phyloP scores from a whole-genome alignment of 2,113 vertebrate genomes.

The Cettia cetti region DNA sequence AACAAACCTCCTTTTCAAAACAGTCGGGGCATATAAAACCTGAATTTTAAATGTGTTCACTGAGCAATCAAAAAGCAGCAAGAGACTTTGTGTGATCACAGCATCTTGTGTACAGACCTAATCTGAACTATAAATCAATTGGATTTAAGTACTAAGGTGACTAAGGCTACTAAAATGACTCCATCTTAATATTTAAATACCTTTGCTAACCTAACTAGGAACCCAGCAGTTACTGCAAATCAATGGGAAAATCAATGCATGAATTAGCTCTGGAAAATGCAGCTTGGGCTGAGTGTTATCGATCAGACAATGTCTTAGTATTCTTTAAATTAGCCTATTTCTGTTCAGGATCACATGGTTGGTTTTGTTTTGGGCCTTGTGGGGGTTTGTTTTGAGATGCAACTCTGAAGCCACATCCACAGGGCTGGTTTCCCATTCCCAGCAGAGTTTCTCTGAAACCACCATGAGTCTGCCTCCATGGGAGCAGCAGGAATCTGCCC shows the following conservation, averaged over 20 bases:
- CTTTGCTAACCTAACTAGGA: slow-evolving; percentile 30
- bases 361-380: background rate
- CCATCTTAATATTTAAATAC: slow-evolving; percentile 35
- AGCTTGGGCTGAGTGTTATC: background rate
- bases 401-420: background rate
- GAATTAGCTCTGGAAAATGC: slow-evolving; percentile 27
- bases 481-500: background rate
- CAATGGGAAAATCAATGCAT: slow-evolving; percentile 35
- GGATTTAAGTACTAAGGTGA: background rate
- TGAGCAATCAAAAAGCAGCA: background rate
- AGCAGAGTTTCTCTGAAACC: background rate
- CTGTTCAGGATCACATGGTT: background rate
- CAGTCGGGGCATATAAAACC: background rate
- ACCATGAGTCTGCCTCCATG: background rate
- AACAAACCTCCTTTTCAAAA: background rate
- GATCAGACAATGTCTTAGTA: background rate
- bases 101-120: background rate
- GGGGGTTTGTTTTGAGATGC: background rate
- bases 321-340: background rate
- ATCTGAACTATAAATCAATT: background rate
- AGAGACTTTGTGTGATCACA: background rate
- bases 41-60: background rate
- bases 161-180: background rate
- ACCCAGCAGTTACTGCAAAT: slow-evolving; percentile 11
- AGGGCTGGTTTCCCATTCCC: background rate